phyloP scores from a whole-genome alignment of 2,888 invertebrate genomes.

The Homarus gammarus region DNA sequence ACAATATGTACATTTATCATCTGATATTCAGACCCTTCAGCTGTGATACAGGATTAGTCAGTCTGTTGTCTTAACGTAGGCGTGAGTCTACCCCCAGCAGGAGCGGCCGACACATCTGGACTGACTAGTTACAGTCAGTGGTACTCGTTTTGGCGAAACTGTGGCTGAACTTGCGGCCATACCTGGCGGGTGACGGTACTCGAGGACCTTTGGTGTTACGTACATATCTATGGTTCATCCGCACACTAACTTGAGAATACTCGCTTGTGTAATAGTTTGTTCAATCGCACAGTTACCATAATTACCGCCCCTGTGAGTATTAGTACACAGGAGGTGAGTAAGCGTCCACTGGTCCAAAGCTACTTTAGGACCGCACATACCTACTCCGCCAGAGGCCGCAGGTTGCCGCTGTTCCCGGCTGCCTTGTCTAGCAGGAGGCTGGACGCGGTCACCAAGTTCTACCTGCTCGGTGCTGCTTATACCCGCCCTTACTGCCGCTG shows the following conservation, averaged over 20 bases:
- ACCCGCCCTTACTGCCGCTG: slow-evolving; percentile 46
- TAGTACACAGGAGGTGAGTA: not conserved
- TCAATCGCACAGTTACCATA: not conserved
- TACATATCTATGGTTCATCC: slow-evolving; percentile 15
- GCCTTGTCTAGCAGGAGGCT: slow-evolving; percentile 31
- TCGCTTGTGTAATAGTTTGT: slow-evolving; percentile 14
- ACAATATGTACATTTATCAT: slow-evolving; percentile 47
- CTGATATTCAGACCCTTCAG: slow-evolving; percentile 67
- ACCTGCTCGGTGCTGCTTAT: slow-evolving; percentile 55
- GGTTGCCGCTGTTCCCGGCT: slow-evolving; percentile 24
- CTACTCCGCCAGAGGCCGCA: slow-evolving; percentile 5
- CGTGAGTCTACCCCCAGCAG: slow-evolving; percentile 32
- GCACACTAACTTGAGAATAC: slow-evolving; percentile 9
- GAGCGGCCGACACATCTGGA: slow-evolving; percentile 22
- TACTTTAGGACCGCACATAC: not conserved
- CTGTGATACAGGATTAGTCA: slow-evolving; percentile 68
- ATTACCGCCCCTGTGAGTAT: not conserved
- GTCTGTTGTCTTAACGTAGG: slow-evolving; percentile 45
- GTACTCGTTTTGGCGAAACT: slow-evolving; percentile 41
- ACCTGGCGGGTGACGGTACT: not conserved
- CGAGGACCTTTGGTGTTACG: not conserved
- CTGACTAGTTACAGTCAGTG: slow-evolving; percentile 25
- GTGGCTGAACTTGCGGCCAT: slow-evolving; percentile 25
- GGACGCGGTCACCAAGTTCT: slow-evolving; percentile 32
- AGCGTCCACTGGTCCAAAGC: not conserved